Conservation (phyloP, 1,140 invertebrate genomes). For the Nylanderia fulva region DNA sequence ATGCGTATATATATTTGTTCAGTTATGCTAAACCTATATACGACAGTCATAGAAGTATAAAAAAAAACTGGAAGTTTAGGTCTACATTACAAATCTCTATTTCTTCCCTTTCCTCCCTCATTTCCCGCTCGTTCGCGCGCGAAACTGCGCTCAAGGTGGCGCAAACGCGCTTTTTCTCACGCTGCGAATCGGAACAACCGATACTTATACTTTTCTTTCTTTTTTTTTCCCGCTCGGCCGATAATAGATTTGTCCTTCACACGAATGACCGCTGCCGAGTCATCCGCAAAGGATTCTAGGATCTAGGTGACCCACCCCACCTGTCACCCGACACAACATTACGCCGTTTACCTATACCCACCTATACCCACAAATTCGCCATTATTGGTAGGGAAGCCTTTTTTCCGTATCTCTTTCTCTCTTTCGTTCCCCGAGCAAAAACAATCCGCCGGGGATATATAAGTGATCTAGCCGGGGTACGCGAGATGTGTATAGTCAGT, state of each 20-base stretch:
- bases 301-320: slow-evolving; percentile 58
- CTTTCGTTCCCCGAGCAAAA: slow-evolving; percentile 41
- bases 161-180: slow-evolving; percentile 78
- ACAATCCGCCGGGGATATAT: slow-evolving; percentile 76
- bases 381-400: slow-evolving; percentile 60
- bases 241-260: slow-evolving; percentile 79
- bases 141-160: slow-evolving; percentile 35
- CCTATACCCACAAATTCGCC: slow-evolving; percentile 37
- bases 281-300: slow-evolving; percentile 63
- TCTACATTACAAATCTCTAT: too few species aligned
- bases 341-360: not conserved
- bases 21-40: too few species aligned
- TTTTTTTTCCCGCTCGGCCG: slow-evolving; percentile 66
- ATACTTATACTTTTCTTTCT: slow-evolving; percentile 76
- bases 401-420: slow-evolving; percentile 66
- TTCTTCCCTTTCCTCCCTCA: slow-evolving; percentile 33
- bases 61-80: too few species aligned
- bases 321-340: not conserved
- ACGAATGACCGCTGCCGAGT: slow-evolving; percentile 61
- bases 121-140: slow-evolving; percentile 12
- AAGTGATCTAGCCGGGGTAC: slow-evolving; percentile 71
- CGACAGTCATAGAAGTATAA: too few species aligned
- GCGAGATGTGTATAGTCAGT: slow-evolving; percentile 76
- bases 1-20: too few species aligned
- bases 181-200: slow-evolving; percentile 71